Evolutionary conservation across 2,113 vertebrate species (phyloP).

Genomic region (Coracopsis vasa): DNA sequence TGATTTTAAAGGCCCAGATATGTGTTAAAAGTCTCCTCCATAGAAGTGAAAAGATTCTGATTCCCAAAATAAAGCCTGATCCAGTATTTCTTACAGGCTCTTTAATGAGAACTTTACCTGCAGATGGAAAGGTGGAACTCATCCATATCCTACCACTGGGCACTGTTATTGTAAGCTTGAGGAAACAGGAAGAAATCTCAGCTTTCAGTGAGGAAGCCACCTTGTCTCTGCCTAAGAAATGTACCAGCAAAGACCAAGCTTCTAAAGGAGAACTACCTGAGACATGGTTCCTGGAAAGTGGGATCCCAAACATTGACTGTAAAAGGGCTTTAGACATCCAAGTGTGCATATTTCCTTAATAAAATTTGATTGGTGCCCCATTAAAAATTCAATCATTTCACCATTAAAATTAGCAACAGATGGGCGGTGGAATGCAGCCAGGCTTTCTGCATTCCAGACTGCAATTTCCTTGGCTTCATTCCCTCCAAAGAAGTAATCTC

Average conservation of each 20-base stretch:
- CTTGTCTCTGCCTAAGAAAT: not conserved
- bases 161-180: not conserved
- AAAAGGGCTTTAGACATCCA: not conserved
- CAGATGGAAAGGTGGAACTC: not conserved
- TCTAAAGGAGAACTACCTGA: not conserved
- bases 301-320: not conserved
- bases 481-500: not conserved
- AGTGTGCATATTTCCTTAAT: not conserved
- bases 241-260: not conserved
- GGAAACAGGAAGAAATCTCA: not conserved
- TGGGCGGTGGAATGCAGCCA: constrained; percentile 45
- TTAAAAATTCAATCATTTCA: constrained; percentile 57
- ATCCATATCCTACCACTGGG: not conserved
- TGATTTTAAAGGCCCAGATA: not conserved
- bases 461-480: not conserved
- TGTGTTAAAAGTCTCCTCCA: no score
- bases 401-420: constrained; percentile 53
- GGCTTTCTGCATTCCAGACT: constrained; percentile 5
- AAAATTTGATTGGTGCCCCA: constrained; percentile 38
- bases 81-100: not conserved
- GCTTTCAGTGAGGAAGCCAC: not conserved
- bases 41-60: not conserved
- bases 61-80: not conserved
- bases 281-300: not conserved
- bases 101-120: not conserved